Evolutionary conservation across 2,888 invertebrate genomes (phyloP).

Genomic region (Agonopterix heracliana): DNA sequence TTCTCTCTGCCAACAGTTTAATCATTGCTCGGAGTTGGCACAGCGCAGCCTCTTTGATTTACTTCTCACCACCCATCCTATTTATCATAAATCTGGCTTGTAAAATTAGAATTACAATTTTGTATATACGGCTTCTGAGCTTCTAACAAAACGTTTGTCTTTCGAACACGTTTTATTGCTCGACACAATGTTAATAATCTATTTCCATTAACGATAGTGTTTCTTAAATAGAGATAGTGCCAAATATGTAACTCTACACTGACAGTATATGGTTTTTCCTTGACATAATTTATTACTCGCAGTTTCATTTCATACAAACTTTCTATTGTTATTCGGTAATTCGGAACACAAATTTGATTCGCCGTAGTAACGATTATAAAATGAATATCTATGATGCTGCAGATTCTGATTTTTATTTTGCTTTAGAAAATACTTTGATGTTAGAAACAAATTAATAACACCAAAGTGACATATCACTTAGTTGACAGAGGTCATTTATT

Average conservation of each 20-base stretch:
- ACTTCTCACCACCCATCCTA: constrained; percentile 59
- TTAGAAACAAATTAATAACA: constrained; percentile 6
- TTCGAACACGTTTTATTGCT: too few relatives aligned
- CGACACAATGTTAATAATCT: too few relatives aligned
- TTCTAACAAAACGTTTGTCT: not conserved
- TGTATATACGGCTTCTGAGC: not conserved
- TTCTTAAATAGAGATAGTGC: too few relatives aligned
- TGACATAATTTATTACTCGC: too few relatives aligned
- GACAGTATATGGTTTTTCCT: too few relatives aligned
- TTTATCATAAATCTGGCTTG: constrained; percentile 34
- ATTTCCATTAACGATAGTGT: too few relatives aligned
- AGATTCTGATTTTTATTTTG: not conserved
- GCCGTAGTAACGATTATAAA: too few relatives aligned
- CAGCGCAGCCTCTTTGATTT: constrained; percentile 58
- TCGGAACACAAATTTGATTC: too few relatives aligned
- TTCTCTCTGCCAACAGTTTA: constrained; percentile 59
- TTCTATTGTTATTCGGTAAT: too few relatives aligned
- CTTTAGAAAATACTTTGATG: constrained; percentile 9
- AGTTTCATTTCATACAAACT: too few relatives aligned
- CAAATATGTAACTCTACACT: too few relatives aligned
- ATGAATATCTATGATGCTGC: too few relatives aligned
- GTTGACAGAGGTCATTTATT: constrained; percentile 6
- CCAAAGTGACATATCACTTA: constrained; percentile 2
- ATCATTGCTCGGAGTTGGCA: constrained; percentile 59
- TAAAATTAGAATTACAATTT: not conserved